These are phyloP conservation scores for Gymnothorax reevesii DNA, from an alignment of 2,797 vertebrate species.

Conservation along the genomic window DNA sequence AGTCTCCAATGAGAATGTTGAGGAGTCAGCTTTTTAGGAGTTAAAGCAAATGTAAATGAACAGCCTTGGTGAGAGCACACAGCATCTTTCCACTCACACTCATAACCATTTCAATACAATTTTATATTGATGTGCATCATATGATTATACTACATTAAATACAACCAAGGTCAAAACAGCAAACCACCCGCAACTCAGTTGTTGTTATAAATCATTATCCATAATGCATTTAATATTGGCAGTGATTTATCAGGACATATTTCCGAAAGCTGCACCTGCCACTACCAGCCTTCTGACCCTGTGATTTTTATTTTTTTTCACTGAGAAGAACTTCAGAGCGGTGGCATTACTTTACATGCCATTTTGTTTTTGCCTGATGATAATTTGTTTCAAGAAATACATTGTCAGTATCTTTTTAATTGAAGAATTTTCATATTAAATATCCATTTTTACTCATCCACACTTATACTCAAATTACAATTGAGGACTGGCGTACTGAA, in stretches of 20 bases:
- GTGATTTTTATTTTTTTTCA: too few relatives aligned
- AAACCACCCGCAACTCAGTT: background rate
- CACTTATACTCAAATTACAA: too few relatives aligned
- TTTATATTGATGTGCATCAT: background rate
- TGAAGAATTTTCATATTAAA: too few relatives aligned
- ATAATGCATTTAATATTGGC: background rate
- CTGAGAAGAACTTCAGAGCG: too few relatives aligned
- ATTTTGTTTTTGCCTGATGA: too few relatives aligned
- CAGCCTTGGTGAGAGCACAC: background rate
- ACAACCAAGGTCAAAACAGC: background rate
- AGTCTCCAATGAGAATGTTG: constrained; percentile 1
- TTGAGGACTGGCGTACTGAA: too few relatives aligned
- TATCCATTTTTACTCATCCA: too few relatives aligned
- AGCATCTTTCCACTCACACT: background rate
- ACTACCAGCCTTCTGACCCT: too few relatives aligned
- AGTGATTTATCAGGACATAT: background rate
- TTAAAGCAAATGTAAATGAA: constrained; percentile 7
- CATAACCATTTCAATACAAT: background rate
- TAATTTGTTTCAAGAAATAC: too few relatives aligned
- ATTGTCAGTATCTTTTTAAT: too few relatives aligned
- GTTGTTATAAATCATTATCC: background rate
- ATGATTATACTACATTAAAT: background rate
- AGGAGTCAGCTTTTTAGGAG: constrained; percentile 9
- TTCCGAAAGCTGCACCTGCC: background rate
- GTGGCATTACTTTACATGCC: too few relatives aligned